phyloP scores from a whole-genome alignment of 2,888 invertebrate species.

The Trimorus sp. region DNA sequence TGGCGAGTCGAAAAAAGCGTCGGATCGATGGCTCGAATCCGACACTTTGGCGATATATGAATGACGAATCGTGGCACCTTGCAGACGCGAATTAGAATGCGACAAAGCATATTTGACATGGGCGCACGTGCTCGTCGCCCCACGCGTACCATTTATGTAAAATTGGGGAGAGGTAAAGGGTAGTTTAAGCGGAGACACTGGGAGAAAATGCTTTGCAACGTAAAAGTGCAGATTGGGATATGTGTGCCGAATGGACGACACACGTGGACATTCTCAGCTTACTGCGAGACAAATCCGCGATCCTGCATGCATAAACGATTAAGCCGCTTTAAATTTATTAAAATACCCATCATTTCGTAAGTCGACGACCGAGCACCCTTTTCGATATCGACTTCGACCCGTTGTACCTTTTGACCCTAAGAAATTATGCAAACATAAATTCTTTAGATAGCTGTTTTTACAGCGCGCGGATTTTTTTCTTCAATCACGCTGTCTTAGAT shows the following conservation, averaged over 20 bases:
- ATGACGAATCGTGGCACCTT: conserved; percentile 72
- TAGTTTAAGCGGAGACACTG: conserved; percentile 57
- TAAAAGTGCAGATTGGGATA: conserved; percentile 60
- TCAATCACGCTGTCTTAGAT: conserved; percentile 45
- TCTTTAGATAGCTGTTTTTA: conserved; percentile 59
- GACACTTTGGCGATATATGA: conserved; percentile 21
- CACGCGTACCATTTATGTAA: conserved; percentile 75
- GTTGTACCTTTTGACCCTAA: conserved; percentile 63
- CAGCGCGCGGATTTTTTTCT: conserved; percentile 48
- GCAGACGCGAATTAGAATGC: conserved; percentile 68
- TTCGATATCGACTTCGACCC: conserved; percentile 60
- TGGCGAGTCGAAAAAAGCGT: too few species aligned
- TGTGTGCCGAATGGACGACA: conserved; percentile 67
- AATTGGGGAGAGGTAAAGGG: conserved; percentile 62
- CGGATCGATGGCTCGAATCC: too few species aligned
- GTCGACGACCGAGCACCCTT: conserved; percentile 60
- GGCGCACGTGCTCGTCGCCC: conserved; percentile 75
- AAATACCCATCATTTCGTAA: conserved; percentile 77
- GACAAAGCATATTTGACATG: conserved; percentile 71
- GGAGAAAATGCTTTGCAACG: conserved; percentile 57
- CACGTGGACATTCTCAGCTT: conserved; percentile 82
- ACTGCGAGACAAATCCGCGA: conserved; percentile 81
- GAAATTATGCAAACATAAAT: conserved; percentile 64
- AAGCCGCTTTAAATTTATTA: conserved; percentile 81
- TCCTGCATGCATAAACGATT: conserved; percentile 81